These are phyloP conservation scores for Clarias magur DNA, from an alignment of 2,113 vertebrate genomes.

Conservation along the genomic window DNA sequence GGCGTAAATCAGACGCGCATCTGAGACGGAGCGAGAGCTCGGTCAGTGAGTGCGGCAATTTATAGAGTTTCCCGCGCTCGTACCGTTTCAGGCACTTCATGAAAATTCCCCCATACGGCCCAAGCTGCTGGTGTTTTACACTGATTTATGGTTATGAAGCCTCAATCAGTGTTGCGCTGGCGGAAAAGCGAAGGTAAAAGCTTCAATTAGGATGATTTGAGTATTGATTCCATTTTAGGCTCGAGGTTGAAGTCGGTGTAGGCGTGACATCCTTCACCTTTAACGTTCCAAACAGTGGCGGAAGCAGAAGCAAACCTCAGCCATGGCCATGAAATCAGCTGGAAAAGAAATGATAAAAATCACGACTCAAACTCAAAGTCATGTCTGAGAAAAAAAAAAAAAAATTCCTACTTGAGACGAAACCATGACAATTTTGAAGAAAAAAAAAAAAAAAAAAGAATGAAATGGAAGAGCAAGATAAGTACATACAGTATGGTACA, in stretches of 20 bases:
- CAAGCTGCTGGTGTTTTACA: conserved; percentile 3
- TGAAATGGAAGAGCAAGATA: no score
- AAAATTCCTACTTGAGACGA: no score
- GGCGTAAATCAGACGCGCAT: background rate
- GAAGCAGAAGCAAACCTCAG: background rate
- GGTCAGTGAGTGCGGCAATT: conserved; percentile 11
- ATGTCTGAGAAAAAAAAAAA: background rate
- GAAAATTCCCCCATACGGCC: background rate
- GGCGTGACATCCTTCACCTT: conserved; percentile 16
- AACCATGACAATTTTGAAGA: no score
- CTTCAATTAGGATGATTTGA: conserved; percentile 42
- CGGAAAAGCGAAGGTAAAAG: conserved; percentile 14
- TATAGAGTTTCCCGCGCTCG: background rate
- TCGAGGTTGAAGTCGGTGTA: conserved; percentile 1
- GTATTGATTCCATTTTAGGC: background rate
- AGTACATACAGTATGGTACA: background rate
- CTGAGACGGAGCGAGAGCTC: background rate
- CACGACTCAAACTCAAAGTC: background rate
- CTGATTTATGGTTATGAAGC: conserved; percentile 38
- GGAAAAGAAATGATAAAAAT: background rate
- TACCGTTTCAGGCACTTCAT: background rate
- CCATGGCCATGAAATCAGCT: background rate
- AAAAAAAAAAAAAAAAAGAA: no score
- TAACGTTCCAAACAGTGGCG: background rate
- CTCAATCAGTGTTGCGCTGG: conserved; percentile 3